These are phyloP conservation scores for Cisticola juncidis DNA, from an alignment of 2,113 vertebrate species.

Conservation along the genomic window DNA sequence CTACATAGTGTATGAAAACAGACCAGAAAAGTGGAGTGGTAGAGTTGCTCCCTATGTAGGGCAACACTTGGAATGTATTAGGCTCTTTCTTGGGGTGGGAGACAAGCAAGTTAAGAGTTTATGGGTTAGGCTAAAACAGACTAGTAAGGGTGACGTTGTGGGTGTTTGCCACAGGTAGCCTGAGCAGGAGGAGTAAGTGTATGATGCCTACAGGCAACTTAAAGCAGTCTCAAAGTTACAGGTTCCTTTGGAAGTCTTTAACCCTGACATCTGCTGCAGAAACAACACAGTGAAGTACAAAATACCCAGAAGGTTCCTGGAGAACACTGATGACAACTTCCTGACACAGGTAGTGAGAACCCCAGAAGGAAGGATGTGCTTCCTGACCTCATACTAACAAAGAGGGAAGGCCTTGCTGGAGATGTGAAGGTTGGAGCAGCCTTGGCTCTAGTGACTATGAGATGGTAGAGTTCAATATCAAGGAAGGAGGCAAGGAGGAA, in stretches of 20 bases:
- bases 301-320: background rate
- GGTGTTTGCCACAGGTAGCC: background rate
- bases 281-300: background rate
- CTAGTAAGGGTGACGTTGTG: background rate
- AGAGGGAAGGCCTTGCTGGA: background rate
- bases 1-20: background rate
- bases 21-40: background rate
- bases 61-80: background rate
- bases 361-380: background rate
- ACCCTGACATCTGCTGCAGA: background rate
- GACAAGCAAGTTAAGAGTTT: background rate
- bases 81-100: background rate
- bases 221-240: background rate
- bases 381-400: background rate
- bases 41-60: background rate
- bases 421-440: background rate
- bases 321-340: background rate
- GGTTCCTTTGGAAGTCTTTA: background rate
- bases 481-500: background rate
- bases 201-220: background rate
- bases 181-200: background rate
- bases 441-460: background rate
- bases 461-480: background rate
- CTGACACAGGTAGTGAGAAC: background rate
- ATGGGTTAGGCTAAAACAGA: background rate